Evolutionary conservation across 2,888 invertebrate genomes (phyloP).

Genomic region (Lepidocyrtoides sp.): DNA sequence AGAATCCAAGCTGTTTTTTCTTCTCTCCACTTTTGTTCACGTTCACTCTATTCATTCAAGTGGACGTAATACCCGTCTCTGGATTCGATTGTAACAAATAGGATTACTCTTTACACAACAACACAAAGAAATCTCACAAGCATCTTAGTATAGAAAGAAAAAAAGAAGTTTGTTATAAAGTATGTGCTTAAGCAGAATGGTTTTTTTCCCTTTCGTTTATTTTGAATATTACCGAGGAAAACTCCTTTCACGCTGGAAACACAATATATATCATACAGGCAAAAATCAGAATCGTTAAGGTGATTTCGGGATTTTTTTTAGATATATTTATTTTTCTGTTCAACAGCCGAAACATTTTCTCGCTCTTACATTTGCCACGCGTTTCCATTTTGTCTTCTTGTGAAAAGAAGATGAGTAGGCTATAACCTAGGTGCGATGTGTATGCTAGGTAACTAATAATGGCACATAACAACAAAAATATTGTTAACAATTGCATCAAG

Average conservation of each 20-base stretch:
- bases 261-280: not conserved
- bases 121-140: not conserved
- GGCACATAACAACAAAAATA: too few relatives aligned
- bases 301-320: not conserved
- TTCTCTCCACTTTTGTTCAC: not conserved
- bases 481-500: too few relatives aligned
- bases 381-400: not conserved
- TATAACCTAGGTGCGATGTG: too few relatives aligned
- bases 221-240: not conserved
- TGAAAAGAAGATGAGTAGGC: too few relatives aligned
- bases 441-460: too few relatives aligned
- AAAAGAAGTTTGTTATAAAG: not conserved
- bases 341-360: not conserved
- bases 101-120: constrained; percentile 11
- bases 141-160: too few relatives aligned
- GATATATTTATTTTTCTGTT: not conserved
- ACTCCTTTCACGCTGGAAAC: not conserved
- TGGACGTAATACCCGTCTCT: constrained; percentile 3
- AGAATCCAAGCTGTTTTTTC: not conserved
- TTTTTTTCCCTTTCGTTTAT: too few relatives aligned
- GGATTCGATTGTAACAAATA: constrained; percentile 13
- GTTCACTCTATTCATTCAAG: constrained; percentile 2
- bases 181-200: not conserved
- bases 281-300: not conserved
- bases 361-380: not conserved